Evolutionary conservation across 1,140 invertebrate species (phyloP), one percentile per base, ranked within the genome.

Genomic region (Anoplophora glabripennis): DNA sequence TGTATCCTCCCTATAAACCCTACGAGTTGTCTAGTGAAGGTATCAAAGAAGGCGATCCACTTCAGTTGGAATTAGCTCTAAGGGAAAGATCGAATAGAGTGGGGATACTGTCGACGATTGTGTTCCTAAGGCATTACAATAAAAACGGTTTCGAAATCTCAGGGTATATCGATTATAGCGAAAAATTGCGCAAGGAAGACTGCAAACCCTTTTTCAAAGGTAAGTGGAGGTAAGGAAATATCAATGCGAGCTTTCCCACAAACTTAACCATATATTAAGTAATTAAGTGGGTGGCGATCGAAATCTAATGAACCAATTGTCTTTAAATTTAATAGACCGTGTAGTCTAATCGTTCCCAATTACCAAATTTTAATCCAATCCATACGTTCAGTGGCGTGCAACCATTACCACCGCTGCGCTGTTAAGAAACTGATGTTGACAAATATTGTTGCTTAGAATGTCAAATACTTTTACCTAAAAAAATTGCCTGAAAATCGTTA

Each of bases 131-230:
- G 44, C 47, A 49, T 3, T 58, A 58, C 36, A 62, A 59, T 3
- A 62, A 59, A 28, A 21, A 36, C 4, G 84, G 86, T 34, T 84
- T 85, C 63, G 87, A 90, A 71, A 82, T 90, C 40, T 90, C 88
- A 11, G 88, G 84, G 3, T 92, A 89, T 65, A 87, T 93, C 3
- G 89, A 93, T 72, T 92, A 84, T 70, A 82, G 80, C 0, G 81
- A 89, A 61, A 79, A 88, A 41, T 76, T 93, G 10, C 77, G 81
- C 44, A 79, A 77, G 7, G 87, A 91, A 72, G 83, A 90, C 71
- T 92, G 88, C 85, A 76, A 76, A 28, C 79, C 81, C 1, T 89
- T 89, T 76, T 92, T 91, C 74, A 75, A 75, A 61, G 79, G 72
- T 63, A 59, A 52, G 46, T 28, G 44, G 21, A 28, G 5, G 5